Evolutionary conservation across 2,888 invertebrate genomes (phyloP).

Genomic region (Papilio elwesi): DNA sequence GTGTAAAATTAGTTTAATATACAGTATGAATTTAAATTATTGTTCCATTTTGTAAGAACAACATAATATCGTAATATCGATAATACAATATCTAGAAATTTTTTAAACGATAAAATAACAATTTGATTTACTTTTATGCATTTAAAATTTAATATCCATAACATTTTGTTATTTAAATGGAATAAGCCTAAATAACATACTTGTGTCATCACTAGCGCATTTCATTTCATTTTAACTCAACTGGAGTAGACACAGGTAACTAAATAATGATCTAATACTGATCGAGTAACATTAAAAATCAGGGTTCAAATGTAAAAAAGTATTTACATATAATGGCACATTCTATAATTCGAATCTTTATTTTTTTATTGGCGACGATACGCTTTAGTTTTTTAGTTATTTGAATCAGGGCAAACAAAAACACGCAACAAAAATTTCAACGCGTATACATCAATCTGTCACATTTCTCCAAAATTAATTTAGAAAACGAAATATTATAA

Average conservation of each 20-base stretch:
- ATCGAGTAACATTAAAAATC: constrained; percentile 26
- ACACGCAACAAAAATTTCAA: no score
- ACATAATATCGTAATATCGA: background rate
- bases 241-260: background rate
- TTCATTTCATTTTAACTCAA: no score
- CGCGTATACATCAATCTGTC: no score
- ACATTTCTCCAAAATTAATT: no score
- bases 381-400: no score
- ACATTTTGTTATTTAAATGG: background rate
- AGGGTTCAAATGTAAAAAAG: constrained; percentile 30
- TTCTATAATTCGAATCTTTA: background rate
- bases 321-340: constrained; percentile 24
- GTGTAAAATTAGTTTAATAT: no score
- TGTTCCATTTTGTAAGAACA: background rate
- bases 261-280: constrained; percentile 34
- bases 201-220: no score
- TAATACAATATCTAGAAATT: background rate
- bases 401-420: no score
- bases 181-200: background rate
- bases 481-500: no score
- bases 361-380: background rate
- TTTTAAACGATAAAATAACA: background rate
- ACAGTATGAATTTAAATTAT: no score
- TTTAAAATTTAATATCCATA: background rate
- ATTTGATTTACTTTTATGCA: background rate